A percentile compares a stretch with the other conserved stretches of the same genome.
Conservation (phyloP, 2,797 vertebrate species). For the Lepus townsendii region DNA sequence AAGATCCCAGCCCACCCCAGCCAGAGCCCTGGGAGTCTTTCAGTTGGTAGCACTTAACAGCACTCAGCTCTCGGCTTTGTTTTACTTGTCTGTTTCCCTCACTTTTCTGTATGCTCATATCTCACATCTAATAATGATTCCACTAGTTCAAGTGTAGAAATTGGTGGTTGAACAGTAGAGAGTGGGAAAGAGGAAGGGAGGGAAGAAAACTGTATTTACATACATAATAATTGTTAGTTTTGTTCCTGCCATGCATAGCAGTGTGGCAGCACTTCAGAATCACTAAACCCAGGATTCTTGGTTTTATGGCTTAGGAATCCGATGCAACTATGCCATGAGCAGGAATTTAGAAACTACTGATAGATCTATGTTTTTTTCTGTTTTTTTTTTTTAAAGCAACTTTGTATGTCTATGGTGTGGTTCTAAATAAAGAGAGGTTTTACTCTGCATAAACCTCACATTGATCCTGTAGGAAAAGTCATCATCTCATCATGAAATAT, state of each 20-base stretch:
- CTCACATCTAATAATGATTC: not conserved
- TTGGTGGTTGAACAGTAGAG: not conserved
- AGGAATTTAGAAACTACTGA: not conserved
- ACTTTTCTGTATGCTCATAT: not conserved
- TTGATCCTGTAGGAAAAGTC: not conserved
- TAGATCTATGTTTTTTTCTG: not conserved
- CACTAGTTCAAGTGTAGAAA: not conserved
- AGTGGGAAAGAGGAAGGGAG: not conserved
- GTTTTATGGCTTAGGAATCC: not conserved
- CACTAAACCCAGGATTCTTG: not conserved
- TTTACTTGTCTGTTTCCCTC: not conserved
- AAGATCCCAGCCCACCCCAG: too few relatives aligned
- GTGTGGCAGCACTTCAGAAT: not conserved
- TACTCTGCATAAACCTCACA: slow-evolving; percentile 1
- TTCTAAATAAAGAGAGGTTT: slow-evolving; percentile 40
- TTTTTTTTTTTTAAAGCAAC: not conserved
- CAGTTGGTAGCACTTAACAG: rapidly evolving
- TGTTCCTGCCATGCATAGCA: not conserved
- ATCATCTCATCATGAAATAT: not conserved
- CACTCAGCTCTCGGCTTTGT: rapidly evolving
- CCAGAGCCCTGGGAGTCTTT: not conserved
- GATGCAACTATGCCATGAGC: not conserved
- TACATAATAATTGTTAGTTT: not conserved
- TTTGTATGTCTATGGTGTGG: not conserved
- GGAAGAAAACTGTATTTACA: not conserved